These are phyloP conservation scores for Pimpla rufipes DNA, from an alignment of 2,888 invertebrate species.

Conservation along the genomic window DNA sequence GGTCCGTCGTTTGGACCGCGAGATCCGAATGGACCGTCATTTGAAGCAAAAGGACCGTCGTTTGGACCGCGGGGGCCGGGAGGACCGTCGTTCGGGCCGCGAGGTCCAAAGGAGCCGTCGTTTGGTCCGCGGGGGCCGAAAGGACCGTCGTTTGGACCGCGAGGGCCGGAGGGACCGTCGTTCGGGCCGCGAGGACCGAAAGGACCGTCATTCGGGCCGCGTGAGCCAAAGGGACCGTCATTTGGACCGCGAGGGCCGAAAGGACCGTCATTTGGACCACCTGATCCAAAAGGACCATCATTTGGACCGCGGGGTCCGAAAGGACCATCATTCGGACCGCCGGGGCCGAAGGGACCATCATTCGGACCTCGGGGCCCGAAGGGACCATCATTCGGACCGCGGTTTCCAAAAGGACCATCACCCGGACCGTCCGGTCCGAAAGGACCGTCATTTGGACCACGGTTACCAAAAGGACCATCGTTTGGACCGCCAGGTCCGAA, in stretches of 20 bases:
- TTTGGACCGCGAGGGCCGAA: slow-evolving; percentile 10
- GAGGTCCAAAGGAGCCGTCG: slow-evolving; percentile 39
- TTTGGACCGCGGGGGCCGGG: slow-evolving; percentile 48
- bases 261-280: slow-evolving; percentile 9
- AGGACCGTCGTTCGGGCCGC: slow-evolving; percentile 37
- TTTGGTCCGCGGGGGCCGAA: slow-evolving; percentile 25
- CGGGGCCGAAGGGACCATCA: slow-evolving; percentile 55
- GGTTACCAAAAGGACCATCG: slow-evolving; percentile 17
- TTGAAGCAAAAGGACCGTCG: slow-evolving; percentile 53
- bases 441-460: slow-evolving; percentile 31
- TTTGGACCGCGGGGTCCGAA: slow-evolving; percentile 42
- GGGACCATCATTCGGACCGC: slow-evolving; percentile 28
- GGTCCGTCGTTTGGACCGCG: slow-evolving; percentile 56
- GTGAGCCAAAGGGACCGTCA: slow-evolving; percentile 32
- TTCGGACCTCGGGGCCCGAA: slow-evolving; percentile 63
- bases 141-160: slow-evolving; percentile 32
- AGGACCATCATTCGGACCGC: slow-evolving; percentile 45
- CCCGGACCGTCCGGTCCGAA: slow-evolving; percentile 44
- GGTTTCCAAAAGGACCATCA: slow-evolving; percentile 52
- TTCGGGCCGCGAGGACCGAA: slow-evolving; percentile 66
- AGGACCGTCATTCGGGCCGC: slow-evolving; percentile 21
- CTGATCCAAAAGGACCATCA: slow-evolving; percentile 24
- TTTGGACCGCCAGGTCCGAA: slow-evolving; percentile 47
- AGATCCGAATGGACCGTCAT: slow-evolving; percentile 55
- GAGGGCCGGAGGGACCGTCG: slow-evolving; percentile 35